Evolutionary conservation across 1,140 invertebrate species (phyloP), one percentile per base, ranked within the genome.

Genomic region (Tetragnatha versicolor): DNA sequence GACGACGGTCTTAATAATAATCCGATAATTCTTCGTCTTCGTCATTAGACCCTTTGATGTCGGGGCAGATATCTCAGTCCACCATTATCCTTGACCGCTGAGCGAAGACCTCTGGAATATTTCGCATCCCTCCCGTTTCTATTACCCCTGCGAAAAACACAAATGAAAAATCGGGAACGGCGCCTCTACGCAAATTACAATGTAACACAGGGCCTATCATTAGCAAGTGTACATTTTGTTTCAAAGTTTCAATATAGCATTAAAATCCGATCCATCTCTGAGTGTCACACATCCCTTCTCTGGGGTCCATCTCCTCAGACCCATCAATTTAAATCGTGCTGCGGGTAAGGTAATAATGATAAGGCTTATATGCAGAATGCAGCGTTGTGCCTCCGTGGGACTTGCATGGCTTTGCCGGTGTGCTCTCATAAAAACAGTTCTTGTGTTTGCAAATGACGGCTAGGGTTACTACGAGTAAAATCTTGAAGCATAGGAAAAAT

Each of bases 201-300:
- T 63, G 47, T 77, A 61, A 77, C 66, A 77, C 73, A 77, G 9
- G 35, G 14, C n/a, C 42, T 35, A 55, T 77, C 42, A 77, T 77
- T 77, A 77, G 45, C 5, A 65, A 37, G 61, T 53, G 66, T 77
- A 77, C 73, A 77, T 65, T 77, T 77, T 77, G 73, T 66, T 77
- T 77, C 73, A 77, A 77, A 77, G 73, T 77, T 77, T 77, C 73
- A 77, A 37, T 77, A 42, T 39, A 20, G 33, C n/a, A 77, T 77
- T 77, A 77, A 77, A 77, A 33, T 29, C 29, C 73, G 45, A 77
- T 77, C 73, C 33, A 77, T 77, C 73, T 77, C 20, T 39, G 9
- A 17, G n/a, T 55, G 68, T 70, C 68, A 51, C 29, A 51, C 27
- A 29, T 53, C 45, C 17, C 6, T 6, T 39, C 17, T 17, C 22